Conservation (phyloP, 2,888 invertebrate species). For the Abscondita cerata region DNA sequence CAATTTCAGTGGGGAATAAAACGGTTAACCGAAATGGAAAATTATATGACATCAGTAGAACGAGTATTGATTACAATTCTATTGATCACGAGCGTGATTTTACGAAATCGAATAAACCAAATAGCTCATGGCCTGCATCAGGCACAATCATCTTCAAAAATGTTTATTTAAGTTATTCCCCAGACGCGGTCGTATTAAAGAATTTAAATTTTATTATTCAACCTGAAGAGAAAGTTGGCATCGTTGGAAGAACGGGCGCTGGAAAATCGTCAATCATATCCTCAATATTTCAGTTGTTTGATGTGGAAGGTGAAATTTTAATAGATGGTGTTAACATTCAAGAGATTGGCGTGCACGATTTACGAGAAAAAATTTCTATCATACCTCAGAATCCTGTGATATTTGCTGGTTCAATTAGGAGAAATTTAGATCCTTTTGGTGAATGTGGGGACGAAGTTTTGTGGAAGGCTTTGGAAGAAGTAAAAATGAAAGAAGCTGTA, state of each 20-base stretch:
- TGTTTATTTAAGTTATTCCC: constrained; percentile 74
- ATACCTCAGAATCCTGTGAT: background rate
- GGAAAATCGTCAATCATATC: constrained; percentile 70
- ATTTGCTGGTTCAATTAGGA: background rate
- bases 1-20: constrained; percentile 87
- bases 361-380: constrained; percentile 53
- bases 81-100: constrained; percentile 43
- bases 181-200: constrained; percentile 75
- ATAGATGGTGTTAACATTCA: constrained; percentile 63
- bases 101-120: constrained; percentile 61
- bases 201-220: constrained; percentile 71
- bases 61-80: constrained; percentile 54
- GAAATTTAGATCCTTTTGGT: constrained; percentile 50
- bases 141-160: constrained; percentile 72
- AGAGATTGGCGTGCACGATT: constrained; percentile 56
- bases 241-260: constrained; percentile 84
- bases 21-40: constrained; percentile 58
- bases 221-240: constrained; percentile 74
- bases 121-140: constrained; percentile 72
- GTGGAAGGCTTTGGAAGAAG: constrained; percentile 85
- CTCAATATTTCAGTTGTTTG: constrained; percentile 69
- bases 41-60: constrained; percentile 66
- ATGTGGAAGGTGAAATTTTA: constrained; percentile 59
- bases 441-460: constrained; percentile 77
- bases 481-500: no score